Evolutionary conservation across 2,797 vertebrate genomes (phyloP), one percentile per base, ranked within the genome.

Genomic region (Gallinago stenura): DNA sequence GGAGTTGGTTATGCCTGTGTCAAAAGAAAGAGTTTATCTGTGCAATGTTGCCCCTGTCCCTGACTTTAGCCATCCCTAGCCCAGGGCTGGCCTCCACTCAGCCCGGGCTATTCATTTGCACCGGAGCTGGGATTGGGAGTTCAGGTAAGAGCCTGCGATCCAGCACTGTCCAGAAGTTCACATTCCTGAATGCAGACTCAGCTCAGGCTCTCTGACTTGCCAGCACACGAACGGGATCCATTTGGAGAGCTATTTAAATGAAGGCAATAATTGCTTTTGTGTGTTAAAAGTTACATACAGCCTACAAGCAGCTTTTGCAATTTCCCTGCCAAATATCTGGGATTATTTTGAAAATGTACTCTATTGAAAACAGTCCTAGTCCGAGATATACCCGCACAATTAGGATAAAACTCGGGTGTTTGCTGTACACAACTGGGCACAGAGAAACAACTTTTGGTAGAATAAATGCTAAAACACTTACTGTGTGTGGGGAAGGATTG

Each of bases 321-420:
- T 83, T 93, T 92, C 92, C 88, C 81, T 89, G 93, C 96, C 95
- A 92, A 90, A 62, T 3, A 57, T 69, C 95, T 93, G 93, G 86
- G 71, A 62, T 81, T 89, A 26, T 90, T 93, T 72, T 91, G 88
- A 69, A 95, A 89, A 86, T 0, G 6, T 9, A 15, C 65, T 65
- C 43, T 58, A 39, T 43, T 72, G 78, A 72, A 81, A 91, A 73
- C 90, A 94, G 83, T 19, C 82, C 37, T 37, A 3, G 60, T 2
- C 43, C 0, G 2, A 62, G 73, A 53, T 18, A 54, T 5, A 60
- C 41, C 41, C 21, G 0, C 37, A 57, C 48, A 24, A 12, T 35
- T 30, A 33, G 64, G 83, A 41, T 46, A 31, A 51, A 83, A 28
- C 14, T n/a, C 1, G 7, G 12, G 3, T 17, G 31, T 73, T 28